phyloP scores from a whole-genome alignment of 35 echinoderm and acorn worm genomes.

The Acanthaster planci region DNA sequence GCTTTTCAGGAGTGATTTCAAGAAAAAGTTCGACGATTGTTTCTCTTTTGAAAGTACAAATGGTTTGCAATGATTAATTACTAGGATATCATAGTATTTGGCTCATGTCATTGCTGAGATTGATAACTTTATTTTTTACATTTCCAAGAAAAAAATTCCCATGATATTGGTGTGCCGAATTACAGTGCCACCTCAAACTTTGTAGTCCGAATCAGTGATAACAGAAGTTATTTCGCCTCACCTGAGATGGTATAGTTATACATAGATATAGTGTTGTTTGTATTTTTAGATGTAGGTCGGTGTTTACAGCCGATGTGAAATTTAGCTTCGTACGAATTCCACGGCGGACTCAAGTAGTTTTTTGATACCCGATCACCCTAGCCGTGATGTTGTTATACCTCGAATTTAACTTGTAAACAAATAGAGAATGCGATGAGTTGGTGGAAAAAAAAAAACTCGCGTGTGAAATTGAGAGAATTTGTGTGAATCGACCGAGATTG shows the following conservation, averaged over 20 bases:
- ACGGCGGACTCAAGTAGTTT: not conserved
- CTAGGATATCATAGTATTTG: not conserved
- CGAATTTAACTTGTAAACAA: not conserved
- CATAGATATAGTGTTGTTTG: not conserved
- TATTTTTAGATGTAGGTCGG: constrained; percentile 9
- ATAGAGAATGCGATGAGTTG: not conserved
- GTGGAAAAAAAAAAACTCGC: not conserved
- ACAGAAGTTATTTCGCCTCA: not conserved
- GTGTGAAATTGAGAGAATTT: constrained; percentile 12
- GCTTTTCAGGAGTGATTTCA: constrained; percentile 3
- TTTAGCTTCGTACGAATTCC: not conserved
- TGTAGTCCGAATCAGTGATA: not conserved
- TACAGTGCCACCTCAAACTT: too few relatives aligned
- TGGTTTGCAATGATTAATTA: constrained; percentile 1
- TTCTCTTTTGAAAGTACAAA: not conserved
- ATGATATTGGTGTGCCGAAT: not conserved
- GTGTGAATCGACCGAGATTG: constrained; percentile 13
- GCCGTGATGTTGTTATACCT: constrained; percentile 1
- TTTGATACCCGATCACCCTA: not conserved
- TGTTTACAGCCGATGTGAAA: not conserved
- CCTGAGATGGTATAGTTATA: not conserved
- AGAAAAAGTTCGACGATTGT: not conserved
- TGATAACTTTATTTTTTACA: not conserved
- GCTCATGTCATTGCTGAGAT: too few relatives aligned
- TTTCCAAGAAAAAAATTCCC: constrained; percentile 10